Evolutionary conservation across 2,888 invertebrate species (phyloP).

Genomic region (Neria commutata): DNA sequence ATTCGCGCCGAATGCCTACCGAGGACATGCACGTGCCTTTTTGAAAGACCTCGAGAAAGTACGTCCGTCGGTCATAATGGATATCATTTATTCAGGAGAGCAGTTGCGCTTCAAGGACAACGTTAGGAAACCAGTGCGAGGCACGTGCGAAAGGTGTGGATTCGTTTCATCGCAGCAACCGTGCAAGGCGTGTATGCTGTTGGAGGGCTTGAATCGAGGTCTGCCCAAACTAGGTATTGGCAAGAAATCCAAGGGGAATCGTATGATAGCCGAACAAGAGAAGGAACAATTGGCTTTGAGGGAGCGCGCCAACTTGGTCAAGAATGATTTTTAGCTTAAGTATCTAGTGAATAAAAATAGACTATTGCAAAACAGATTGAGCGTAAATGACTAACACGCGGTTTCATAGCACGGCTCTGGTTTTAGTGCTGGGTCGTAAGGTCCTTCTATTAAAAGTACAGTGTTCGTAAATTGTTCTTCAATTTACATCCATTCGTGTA

Average conservation of each 20-base stretch:
- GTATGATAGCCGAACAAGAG: conserved; percentile 67
- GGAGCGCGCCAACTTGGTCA: conserved; percentile 59
- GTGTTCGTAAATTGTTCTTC: no score
- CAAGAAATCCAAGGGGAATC: conserved; percentile 81
- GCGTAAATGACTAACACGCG: no score
- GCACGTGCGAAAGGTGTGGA: conserved; percentile 83
- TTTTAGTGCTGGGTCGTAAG: no score
- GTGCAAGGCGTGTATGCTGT: conserved; percentile 94
- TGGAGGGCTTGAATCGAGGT: conserved; percentile 95
- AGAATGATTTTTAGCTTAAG: conserved; percentile 61
- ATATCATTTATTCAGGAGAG: conserved; percentile 92
- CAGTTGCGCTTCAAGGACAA: conserved; percentile 81
- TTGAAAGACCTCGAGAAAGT: conserved; percentile 96
- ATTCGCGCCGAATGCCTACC: conserved; percentile 97
- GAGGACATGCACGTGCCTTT: conserved; percentile 87
- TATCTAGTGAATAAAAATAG: no score
- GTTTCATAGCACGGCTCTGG: no score
- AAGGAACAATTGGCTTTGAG: conserved; percentile 52
- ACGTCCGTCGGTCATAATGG: conserved; percentile 88
- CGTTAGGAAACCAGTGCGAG: conserved; percentile 80
- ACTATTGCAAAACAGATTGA: no score
- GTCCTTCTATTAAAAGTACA: no score
- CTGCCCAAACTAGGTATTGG: conserved; percentile 89
- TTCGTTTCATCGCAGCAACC: conserved; percentile 91
- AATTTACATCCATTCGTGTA: no score